These are phyloP conservation scores for Palythoa grandis DNA, from an alignment of 92 coral and sea anemone species.

Conservation along the genomic window DNA sequence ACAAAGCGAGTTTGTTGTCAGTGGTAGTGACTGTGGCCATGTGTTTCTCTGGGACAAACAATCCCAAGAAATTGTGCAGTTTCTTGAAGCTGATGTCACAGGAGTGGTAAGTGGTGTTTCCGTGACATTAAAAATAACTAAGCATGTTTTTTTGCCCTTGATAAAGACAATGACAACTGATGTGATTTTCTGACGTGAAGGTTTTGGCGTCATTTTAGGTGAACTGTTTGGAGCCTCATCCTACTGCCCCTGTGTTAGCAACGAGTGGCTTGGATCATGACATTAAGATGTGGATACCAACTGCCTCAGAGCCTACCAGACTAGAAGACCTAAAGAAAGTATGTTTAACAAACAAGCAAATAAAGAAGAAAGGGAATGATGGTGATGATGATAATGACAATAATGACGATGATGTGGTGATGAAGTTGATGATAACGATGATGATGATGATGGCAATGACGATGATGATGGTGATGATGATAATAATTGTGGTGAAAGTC, in stretches of 20 bases:
- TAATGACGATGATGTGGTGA: neutral
- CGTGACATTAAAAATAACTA: no score
- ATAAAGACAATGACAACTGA: neutral
- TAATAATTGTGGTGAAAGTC: neutral
- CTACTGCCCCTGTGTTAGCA: slow-evolving; percentile 86
- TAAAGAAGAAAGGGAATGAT: neutral
- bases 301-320: slow-evolving; percentile 73
- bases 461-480: neutral
- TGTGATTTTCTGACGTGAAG: neutral
- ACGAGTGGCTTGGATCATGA: slow-evolving; percentile 99
- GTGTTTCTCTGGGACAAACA: slow-evolving; percentile 96
- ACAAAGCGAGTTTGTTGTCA: slow-evolving; percentile 93
- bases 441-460: neutral
- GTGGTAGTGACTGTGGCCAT: slow-evolving; percentile 99
- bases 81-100: slow-evolving; percentile 86
- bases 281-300: slow-evolving; percentile 91
- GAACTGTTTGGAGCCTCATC: slow-evolving; percentile 97
- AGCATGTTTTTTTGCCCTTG: no score
- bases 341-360: slow-evolving; percentile 15
- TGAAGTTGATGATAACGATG: neutral
- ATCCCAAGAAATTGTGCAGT: slow-evolving; percentile 80
- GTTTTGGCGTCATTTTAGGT: slow-evolving; percentile 55
- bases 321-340: slow-evolving; percentile 78
- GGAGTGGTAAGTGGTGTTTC: slow-evolving; percentile 84
- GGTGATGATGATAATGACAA: neutral